phyloP scores from a whole-genome alignment of 2,113 vertebrate genomes.

The Fregata magnificens region DNA sequence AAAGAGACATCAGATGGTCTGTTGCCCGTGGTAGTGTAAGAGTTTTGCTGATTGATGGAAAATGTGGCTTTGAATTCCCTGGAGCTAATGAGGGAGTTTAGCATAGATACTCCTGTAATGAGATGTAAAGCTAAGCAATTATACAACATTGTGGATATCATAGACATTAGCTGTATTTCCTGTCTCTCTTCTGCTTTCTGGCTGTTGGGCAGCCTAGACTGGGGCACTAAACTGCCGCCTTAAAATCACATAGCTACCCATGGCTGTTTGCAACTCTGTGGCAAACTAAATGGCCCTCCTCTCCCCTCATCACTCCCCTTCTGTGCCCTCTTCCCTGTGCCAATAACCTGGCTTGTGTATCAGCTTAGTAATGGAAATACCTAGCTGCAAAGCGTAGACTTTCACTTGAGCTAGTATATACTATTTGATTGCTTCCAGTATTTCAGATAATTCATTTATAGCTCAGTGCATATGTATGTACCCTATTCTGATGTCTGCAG shows the following conservation, averaged over 20 bases:
- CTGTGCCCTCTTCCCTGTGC: background rate
- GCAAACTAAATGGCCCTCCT: background rate
- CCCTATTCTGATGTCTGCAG: background rate
- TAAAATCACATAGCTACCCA: background rate
- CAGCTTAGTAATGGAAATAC: background rate
- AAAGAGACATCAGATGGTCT: background rate
- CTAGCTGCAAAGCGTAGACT: background rate
- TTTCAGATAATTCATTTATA: background rate
- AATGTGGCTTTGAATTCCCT: background rate
- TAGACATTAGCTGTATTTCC: background rate
- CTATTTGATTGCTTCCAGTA: background rate
- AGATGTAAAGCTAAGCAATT: background rate
- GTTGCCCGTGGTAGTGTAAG: background rate
- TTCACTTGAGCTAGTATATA: background rate
- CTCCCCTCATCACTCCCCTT: background rate
- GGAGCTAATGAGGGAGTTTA: background rate
- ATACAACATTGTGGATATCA: background rate
- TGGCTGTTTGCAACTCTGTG: background rate
- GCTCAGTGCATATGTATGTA: background rate
- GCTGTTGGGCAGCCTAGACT: background rate
- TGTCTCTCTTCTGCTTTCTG: background rate
- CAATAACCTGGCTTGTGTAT: background rate
- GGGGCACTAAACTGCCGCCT: background rate
- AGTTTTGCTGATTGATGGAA: background rate
- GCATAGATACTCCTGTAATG: background rate